Evolutionary conservation across 2,113 vertebrate species (phyloP), one percentile per base, ranked within the genome.

Genomic region (Coreoperca whiteheadi): DNA sequence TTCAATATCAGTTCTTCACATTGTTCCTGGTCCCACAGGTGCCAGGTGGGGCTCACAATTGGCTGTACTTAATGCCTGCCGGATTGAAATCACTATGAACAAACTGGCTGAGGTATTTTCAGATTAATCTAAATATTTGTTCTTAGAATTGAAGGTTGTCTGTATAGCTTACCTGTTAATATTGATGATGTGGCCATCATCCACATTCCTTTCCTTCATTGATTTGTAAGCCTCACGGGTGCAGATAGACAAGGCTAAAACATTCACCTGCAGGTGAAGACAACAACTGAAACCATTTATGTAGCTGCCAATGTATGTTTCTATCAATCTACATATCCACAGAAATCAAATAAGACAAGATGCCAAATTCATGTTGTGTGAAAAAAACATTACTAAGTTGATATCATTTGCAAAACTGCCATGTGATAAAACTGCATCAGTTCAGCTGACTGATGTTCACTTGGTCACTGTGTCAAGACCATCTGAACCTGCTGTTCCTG

Each of bases 131-230:
- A n/a, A 64, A 43, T 12, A 54, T 67, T 78, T 71, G 51, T 65
- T 54, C 41, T 61, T 21, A 57, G 57, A 76, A 39, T 41, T 6
- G 25, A 30, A 43, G 15, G 25, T 1, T 23, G 34, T 25, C 65
- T 37, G 2, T 20, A 23, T 21, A 30, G 16, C 25, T 23, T 84
- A 99, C 98, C 98, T 98, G 94, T 97, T 99, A 90, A 99, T 99
- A 89, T 99, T 98, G 90, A 99, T 99, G 72, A 99, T 98, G 81
- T 99, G 98, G 21, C 98, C 98, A 0, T 99, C 98, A 0, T 99
- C 97, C 7, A 99, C 95, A 30, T 95, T 95, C 28, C 98, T 95
- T 92, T 99, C 98, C 87, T 95, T 97, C 98, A 99, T 99, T 61
- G 98, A 99, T 92, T 96, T 97, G 90, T 97, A 99, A 4, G 97